Conservation (phyloP, 30 jellyfish, hydroid and myxozoan genomes). For the Catostylus mosaicus region DNA sequence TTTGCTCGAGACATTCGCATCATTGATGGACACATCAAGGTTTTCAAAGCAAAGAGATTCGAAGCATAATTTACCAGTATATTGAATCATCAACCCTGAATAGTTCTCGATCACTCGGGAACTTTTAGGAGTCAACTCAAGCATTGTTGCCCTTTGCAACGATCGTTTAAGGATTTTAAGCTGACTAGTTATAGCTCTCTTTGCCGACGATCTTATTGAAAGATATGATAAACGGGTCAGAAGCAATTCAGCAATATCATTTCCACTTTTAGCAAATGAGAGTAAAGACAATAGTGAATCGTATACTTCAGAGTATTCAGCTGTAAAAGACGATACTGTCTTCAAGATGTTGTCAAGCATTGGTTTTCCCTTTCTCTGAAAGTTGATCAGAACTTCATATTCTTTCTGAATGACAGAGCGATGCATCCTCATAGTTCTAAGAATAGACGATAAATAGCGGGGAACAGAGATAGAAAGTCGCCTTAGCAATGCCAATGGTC, state of each 20-base stretch:
- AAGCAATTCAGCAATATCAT: conserved; percentile 38
- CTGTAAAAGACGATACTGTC: background rate
- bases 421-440: background rate
- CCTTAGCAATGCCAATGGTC: conserved; percentile 18
- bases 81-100: conserved; percentile 20
- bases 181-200: conserved; percentile 12
- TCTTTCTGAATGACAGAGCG: conserved; percentile 12
- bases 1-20: conserved; percentile 1
- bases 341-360: background rate
- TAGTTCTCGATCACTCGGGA: conserved; percentile 8
- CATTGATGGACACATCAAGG: conserved; percentile 23
- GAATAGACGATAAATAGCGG: background rate
- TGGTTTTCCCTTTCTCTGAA: background rate
- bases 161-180: conserved; percentile 16
- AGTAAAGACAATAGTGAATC: background rate
- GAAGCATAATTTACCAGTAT: conserved; percentile 52
- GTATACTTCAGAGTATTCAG: background rate
- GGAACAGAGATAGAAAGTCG: conserved; percentile 15
- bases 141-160: background rate
- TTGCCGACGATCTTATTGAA: background rate
- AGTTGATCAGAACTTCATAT: conserved; percentile 8
- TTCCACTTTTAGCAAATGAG: background rate
- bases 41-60: conserved; percentile 50
- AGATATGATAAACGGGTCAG: conserved; percentile 13
- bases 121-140: conserved; percentile 8